A percentile compares a stretch with the other conserved stretches of the same genome.
Evolutionary conservation across 2,113 vertebrate species (phyloP).

Genomic region (Stomatorhinus ivindoensis): DNA sequence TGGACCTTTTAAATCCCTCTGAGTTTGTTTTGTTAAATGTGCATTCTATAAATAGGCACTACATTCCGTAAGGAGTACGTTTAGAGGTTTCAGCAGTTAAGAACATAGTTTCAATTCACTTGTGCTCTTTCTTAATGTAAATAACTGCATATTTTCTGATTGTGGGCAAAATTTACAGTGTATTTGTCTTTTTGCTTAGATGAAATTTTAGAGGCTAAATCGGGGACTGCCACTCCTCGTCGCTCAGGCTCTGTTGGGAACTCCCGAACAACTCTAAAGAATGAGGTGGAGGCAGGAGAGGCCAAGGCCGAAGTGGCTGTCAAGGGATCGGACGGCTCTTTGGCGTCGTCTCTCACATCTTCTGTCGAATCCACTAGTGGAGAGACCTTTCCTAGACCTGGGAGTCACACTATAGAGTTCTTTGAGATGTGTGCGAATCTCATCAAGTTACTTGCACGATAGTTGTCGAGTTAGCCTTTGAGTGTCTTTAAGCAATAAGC

Average conservation of each 20-base stretch:
- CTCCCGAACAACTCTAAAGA: slow-evolving; percentile 75
- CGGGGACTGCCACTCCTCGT: slow-evolving; percentile 83
- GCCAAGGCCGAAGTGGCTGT: slow-evolving; percentile 55
- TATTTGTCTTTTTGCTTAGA: slow-evolving; percentile 54
- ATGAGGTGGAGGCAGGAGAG: slow-evolving; percentile 67
- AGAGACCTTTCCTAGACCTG: slow-evolving; percentile 73
- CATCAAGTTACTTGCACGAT: slow-evolving; percentile 98
- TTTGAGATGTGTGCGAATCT: slow-evolving; percentile 99
- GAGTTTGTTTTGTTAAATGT: background rate
- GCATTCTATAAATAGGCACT: background rate
- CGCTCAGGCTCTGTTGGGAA: slow-evolving; percentile 87
- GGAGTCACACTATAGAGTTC: slow-evolving; percentile 97
- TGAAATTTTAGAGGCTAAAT: slow-evolving; percentile 84
- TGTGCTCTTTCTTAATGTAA: background rate
- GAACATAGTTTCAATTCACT: background rate
- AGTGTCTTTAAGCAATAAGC: slow-evolving; percentile 95
- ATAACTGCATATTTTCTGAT: background rate
- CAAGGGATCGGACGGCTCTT: slow-evolving; percentile 72
- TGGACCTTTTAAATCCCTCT: background rate
- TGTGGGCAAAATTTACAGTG: background rate
- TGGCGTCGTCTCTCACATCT: slow-evolving; percentile 83
- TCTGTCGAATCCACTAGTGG: slow-evolving; percentile 75
- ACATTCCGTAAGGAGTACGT: background rate
- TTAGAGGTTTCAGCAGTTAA: background rate
- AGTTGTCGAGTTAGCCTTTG: slow-evolving; percentile 57